Evolutionary conservation across 1,140 invertebrate species (phyloP), one percentile per base, ranked within the genome.

Genomic region (Rhynchophorus ferrugineus): DNA sequence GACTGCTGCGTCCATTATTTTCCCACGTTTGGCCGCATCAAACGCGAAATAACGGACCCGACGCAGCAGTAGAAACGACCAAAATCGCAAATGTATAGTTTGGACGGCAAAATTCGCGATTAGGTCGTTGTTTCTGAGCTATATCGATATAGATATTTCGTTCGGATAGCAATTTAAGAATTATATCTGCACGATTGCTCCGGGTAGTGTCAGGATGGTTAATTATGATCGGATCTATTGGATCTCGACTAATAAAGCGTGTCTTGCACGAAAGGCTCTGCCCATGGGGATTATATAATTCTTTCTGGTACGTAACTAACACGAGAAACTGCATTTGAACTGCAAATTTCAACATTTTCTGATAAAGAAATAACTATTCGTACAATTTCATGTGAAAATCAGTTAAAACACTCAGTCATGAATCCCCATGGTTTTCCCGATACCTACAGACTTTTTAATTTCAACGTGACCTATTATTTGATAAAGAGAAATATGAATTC

Each of bases 11-110:
- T 29, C 5, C 45, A 38, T 38, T 18, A 11, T 11, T 17, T 41
- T 29, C 33, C 46, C 50, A 54, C 45, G 50, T 57, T 53, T 53
- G n/a, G 37, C 33, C 35, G 43, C 56, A 57, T 54, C 46, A 54
- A 39, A 49, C 49, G 44, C 50, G 14, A 35, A 22, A 46, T 49
- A 53, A 57, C 42, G 41, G 49, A 39, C 42, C 14, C 13, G 33
- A 38, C 39, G 22, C 42, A 49, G 47, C 39, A 41, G 42, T 33
- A 41, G 13, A n/a, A 20, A 16, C 21, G 47, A 41, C 42, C 37
- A 24, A 38, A 49, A 49, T 41, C 17, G 6, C 29, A 49, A 49
- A 49, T 41, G 39, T 41, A 49, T 42, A 35, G 47, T 41, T 48
- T 14, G 14, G 46, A 48, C 13, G 37, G 35, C 42, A 41, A 42